Conservation (phyloP, 2,888 invertebrate genomes). For the Tholera decimalis region DNA sequence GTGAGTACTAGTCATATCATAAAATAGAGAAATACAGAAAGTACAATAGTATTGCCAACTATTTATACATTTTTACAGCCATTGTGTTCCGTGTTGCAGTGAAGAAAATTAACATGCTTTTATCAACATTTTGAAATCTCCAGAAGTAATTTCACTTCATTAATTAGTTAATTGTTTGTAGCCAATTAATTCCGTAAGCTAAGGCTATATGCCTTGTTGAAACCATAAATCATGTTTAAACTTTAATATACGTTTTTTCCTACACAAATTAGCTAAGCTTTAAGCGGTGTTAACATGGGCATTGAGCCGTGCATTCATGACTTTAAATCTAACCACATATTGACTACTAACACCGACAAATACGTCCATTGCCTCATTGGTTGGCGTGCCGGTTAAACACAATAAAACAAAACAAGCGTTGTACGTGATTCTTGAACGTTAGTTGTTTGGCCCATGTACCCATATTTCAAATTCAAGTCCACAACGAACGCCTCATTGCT, state of each 20-base stretch:
- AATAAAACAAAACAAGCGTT: slow-evolving; percentile 11
- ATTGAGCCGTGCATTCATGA: slow-evolving; percentile 46
- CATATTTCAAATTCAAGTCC: slow-evolving; percentile 33
- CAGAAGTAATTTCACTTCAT: slow-evolving; percentile 3
- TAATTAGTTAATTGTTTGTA: slow-evolving; percentile 1
- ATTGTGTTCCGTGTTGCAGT: not conserved
- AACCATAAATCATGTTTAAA: slow-evolving; percentile 35
- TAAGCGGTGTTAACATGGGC: slow-evolving; percentile 40
- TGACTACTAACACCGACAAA: slow-evolving; percentile 16
- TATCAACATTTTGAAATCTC: slow-evolving; percentile 4
- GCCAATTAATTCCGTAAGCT: slow-evolving; percentile 21
- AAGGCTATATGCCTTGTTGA: slow-evolving; percentile 21
- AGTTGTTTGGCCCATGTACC: slow-evolving; percentile 3
- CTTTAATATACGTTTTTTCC: slow-evolving; percentile 29
- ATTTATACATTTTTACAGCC: no score
- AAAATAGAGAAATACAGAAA: not conserved
- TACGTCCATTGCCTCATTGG: slow-evolving; percentile 33
- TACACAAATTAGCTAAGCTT: slow-evolving; percentile 49
- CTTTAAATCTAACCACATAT: slow-evolving; percentile 45
- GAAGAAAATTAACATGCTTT: not conserved
- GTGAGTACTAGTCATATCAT: slow-evolving; percentile 16
- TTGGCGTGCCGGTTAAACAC: slow-evolving; percentile 7
- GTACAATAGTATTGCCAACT: slow-evolving; percentile 19
- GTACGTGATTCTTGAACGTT: slow-evolving; percentile 16
- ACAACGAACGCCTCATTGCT: slow-evolving; percentile 45